Conservation (phyloP, 2,888 invertebrate species). For the Disparrhopalites patrizii region DNA sequence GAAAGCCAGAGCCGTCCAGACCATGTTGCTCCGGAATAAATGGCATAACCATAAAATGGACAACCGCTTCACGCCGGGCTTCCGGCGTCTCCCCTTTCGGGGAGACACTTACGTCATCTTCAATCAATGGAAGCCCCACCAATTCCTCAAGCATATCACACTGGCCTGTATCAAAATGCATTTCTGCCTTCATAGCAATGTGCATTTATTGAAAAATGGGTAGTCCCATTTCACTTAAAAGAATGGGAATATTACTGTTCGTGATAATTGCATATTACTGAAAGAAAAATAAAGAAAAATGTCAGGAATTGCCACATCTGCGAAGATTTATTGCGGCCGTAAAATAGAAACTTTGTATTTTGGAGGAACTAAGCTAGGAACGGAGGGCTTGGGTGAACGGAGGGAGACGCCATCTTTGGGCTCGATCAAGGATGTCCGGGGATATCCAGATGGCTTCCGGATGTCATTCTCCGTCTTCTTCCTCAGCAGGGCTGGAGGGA, state of each 20-base stretch:
- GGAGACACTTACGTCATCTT: not conserved
- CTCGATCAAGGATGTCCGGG: too few relatives aligned
- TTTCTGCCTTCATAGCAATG: conserved; percentile 17
- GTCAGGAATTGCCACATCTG: too few relatives aligned
- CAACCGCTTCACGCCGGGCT: not conserved
- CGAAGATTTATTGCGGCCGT: too few relatives aligned
- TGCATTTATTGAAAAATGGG: not conserved
- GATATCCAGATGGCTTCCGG: too few relatives aligned
- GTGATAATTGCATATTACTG: not conserved
- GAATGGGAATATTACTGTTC: not conserved
- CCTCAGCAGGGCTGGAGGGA: too few relatives aligned
- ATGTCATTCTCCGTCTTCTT: too few relatives aligned
- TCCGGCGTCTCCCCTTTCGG: not conserved
- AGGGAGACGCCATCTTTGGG: too few relatives aligned
- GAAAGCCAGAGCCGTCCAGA: not conserved
- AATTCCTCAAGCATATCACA: conserved; percentile 6
- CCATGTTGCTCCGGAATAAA: not conserved
- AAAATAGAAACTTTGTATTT: too few relatives aligned
- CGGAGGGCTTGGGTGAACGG: too few relatives aligned
- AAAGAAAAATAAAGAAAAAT: too few relatives aligned
- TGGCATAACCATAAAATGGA: not conserved
- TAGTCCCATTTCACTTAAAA: not conserved
- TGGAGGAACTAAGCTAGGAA: too few relatives aligned
- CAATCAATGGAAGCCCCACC: conserved; percentile 10
- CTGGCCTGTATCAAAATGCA: conserved; percentile 20